Evolutionary conservation across 1,140 invertebrate species (phyloP).

Genomic region (Megathymus violae): DNA sequence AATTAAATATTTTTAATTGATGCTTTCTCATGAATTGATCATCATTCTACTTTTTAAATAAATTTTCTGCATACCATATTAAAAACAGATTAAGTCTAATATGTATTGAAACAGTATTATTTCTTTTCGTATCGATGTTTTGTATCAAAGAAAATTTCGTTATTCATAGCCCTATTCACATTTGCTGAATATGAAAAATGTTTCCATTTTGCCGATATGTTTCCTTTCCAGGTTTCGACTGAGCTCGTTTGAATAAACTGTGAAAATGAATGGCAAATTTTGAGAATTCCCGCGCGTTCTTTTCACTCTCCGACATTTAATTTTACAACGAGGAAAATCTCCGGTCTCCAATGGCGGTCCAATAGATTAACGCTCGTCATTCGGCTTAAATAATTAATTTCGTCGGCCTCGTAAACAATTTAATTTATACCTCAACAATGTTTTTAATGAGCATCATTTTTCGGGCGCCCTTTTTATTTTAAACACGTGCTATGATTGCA

Average conservation of each 20-base stretch:
- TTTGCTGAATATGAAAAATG: conserved; percentile 25
- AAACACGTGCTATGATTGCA: conserved; percentile 9
- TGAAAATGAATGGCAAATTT: conserved; percentile 29
- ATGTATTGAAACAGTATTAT: no score
- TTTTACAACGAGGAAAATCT: conserved; percentile 24
- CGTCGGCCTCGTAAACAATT: conserved; percentile 23
- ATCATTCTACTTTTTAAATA: no score
- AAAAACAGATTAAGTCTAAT: no score
- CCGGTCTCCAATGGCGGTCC: conserved; percentile 17
- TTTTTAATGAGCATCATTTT: conserved; percentile 23
- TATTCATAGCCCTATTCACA: conserved; percentile 11
- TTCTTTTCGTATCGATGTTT: conserved; percentile 15
- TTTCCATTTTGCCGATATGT: conserved; percentile 28
- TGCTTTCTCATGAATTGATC: no score
- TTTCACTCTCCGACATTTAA: conserved; percentile 19
- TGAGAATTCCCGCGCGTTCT: conserved; percentile 18
- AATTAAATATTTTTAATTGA: no score
- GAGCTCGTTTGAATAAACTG: conserved; percentile 32
- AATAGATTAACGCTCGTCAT: conserved; percentile 25
- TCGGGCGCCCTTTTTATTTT: not conserved
- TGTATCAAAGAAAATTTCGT: conserved; percentile 21
- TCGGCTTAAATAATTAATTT: conserved; percentile 31
- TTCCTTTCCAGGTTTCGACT: conserved; percentile 24
- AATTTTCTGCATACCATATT: no score
- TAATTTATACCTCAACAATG: conserved; percentile 20